A percentile compares a stretch with the other conserved stretches of the same genome.
These are phyloP conservation scores for Hydropotes inermis DNA, from an alignment of 2,113 vertebrate species.

Conservation along the genomic window DNA sequence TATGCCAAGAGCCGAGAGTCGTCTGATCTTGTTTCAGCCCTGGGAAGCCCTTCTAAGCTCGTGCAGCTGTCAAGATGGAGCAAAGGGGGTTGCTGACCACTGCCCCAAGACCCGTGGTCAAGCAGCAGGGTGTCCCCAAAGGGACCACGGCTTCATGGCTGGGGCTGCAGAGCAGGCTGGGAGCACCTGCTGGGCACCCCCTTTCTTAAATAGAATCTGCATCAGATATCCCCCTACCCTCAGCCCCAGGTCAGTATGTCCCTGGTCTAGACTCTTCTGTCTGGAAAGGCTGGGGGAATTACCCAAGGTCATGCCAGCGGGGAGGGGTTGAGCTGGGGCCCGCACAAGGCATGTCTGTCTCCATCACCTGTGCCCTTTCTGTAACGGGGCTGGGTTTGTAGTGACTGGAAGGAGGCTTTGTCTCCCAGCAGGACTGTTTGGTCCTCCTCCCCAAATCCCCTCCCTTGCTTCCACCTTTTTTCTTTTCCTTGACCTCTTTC, in stretches of 20 bases:
- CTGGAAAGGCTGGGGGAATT: not conserved
- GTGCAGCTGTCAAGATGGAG: not conserved
- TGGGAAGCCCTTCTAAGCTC: not conserved
- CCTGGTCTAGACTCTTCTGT: not conserved
- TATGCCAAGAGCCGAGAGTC: not conserved
- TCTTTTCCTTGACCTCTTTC: not conserved
- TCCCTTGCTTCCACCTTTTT: not conserved
- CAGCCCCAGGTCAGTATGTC: rapidly evolving
- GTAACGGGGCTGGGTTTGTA: rapidly evolving
- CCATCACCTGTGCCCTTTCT: rapidly evolving
- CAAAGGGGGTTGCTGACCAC: not conserved
- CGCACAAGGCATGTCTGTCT: not conserved
- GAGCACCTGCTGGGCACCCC: not conserved
- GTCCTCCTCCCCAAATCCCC: rapidly evolving
- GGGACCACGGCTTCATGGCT: not conserved
- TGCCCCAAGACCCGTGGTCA: rapidly evolving
- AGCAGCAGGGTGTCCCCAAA: not conserved
- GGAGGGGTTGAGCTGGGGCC: not conserved
- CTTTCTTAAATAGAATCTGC: not conserved
- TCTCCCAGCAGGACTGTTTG: not conserved
- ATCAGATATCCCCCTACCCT: rapidly evolving
- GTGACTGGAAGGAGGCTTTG: rapidly evolving
- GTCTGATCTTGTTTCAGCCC: too few relatives aligned
- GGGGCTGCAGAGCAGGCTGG: not conserved
- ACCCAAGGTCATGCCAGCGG: not conserved